phyloP scores from a whole-genome alignment of 2,113 vertebrate genomes.

The Mesoclemmys tuberculata region DNA sequence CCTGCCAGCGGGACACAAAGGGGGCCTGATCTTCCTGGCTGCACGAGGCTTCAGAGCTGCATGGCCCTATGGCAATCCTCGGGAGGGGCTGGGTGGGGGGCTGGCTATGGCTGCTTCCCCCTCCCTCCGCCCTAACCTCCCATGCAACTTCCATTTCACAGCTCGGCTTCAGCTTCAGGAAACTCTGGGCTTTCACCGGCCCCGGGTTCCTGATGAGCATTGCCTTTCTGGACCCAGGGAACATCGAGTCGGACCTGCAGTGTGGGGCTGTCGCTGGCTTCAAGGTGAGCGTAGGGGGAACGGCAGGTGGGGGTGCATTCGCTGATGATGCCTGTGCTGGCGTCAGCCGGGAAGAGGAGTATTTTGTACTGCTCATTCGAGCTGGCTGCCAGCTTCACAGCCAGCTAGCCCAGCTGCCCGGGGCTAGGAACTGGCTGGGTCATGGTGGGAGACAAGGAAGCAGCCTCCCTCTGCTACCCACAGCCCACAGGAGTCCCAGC shows the following conservation, averaged over 20 bases:
- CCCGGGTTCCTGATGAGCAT: conserved; percentile 87
- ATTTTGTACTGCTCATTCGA: no score
- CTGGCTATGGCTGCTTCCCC: background rate
- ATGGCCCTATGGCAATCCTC: background rate
- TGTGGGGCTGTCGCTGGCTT: conserved; percentile 78
- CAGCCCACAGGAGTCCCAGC: no score
- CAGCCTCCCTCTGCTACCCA: no score
- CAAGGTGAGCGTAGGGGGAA: conserved; percentile 73
- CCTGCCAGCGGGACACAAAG: no score
- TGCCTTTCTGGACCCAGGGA: conserved; percentile 85
- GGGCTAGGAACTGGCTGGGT: no score
- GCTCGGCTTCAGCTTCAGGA: conserved; percentile 81
- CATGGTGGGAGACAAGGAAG: no score
- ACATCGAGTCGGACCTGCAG: conserved; percentile 84
- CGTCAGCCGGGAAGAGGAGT: no score
- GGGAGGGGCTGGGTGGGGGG: background rate
- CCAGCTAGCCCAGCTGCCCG: no score
- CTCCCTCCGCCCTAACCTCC: background rate
- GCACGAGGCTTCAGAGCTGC: no score
- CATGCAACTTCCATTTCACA: background rate
- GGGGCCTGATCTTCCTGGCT: no score
- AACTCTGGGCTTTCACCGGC: conserved; percentile 85
- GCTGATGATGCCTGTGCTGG: background rate
- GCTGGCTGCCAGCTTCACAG: no score
- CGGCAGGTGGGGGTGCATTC: background rate